Base-by-base conservation (phyloP, 2,113 vertebrate species). In the Dromiciops gliroides region DNA sequence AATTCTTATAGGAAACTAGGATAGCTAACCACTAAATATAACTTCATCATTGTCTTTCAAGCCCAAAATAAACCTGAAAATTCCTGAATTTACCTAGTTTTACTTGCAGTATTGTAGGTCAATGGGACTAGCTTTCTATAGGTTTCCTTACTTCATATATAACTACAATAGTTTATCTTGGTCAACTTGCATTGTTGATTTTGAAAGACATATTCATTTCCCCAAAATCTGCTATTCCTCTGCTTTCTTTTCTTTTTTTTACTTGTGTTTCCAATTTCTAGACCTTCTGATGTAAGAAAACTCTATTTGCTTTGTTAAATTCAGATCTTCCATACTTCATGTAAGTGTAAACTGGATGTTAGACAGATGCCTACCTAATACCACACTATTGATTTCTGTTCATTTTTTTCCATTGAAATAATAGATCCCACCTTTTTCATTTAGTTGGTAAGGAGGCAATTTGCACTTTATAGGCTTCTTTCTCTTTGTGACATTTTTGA, bases 261-360 rank as follows among this genome's bases (percentile, higher is more conserved):
- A 8, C 25, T 53, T 53, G 52, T 26, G 25, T 53, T 53, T 53
- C 52, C 8, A 53, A 53, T 53, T 11, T 83, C 88, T 94, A 92
- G 31, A 89, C n/a, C 52, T 75, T 48, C 47, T 31, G 93, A 92
- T 60, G 14, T 31, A 94, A 90, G 25, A 44, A 93, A 51, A 90
- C 50, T 53, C 48, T 44, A 90, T 1, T 94, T 51, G 50, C 51
- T 92, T 93, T 94, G 48, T 92, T 96, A 93, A 96, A 91, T 94
- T 48, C 88, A 37, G 92, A 56, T 92, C 47, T 56, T n/a, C 31
- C 44, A 50, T 3, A 60, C 37, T 75, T 90, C 47, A 37, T 28
- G 51, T 5, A 19, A 88, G n/a, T 6, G 52, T 44, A 28, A 37
- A 51, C 37, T 67, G 16, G 26, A 89, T 60, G 94, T 92, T 92